phyloP scores from a whole-genome alignment of 2,113 vertebrate species.

The Oreochromis spilurus region DNA sequence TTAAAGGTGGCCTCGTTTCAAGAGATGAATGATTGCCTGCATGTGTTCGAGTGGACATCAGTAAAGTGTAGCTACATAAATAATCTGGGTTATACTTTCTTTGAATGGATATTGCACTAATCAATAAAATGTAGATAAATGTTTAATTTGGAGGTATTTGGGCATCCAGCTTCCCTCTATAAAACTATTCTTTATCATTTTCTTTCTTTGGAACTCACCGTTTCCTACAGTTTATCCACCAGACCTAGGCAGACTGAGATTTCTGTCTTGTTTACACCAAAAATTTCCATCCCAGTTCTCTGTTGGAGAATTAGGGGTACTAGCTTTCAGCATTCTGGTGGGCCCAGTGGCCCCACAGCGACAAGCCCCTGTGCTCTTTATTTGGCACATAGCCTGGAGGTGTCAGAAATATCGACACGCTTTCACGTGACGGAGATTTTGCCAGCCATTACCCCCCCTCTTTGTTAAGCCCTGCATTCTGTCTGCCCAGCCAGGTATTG shows the following conservation, averaged over 20 bases:
- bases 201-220: not conserved
- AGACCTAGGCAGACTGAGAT: not conserved
- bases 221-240: not conserved
- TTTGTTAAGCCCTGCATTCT: constrained; percentile 76
- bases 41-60: not conserved
- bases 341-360: constrained; percentile 59
- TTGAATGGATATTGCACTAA: not conserved
- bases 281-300: constrained; percentile 6
- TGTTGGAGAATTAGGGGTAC: constrained; percentile 32
- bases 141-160: not conserved
- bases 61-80: not conserved
- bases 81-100: not conserved
- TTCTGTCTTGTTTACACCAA: constrained; percentile 43
- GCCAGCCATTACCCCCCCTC: constrained; percentile 57
- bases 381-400: constrained; percentile 71
- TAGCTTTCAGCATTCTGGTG: constrained; percentile 54
- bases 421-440: constrained; percentile 78
- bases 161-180: not conserved
- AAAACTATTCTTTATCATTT: not conserved
- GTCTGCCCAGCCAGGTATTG: constrained; percentile 80
- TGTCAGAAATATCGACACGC: constrained; percentile 83
- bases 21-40: not conserved
- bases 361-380: constrained; percentile 70
- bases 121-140: not conserved
- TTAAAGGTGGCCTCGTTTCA: not conserved